These are phyloP conservation scores for Allolobophora icterica DNA, from an alignment of 2,888 invertebrate species.

Conservation along the genomic window DNA sequence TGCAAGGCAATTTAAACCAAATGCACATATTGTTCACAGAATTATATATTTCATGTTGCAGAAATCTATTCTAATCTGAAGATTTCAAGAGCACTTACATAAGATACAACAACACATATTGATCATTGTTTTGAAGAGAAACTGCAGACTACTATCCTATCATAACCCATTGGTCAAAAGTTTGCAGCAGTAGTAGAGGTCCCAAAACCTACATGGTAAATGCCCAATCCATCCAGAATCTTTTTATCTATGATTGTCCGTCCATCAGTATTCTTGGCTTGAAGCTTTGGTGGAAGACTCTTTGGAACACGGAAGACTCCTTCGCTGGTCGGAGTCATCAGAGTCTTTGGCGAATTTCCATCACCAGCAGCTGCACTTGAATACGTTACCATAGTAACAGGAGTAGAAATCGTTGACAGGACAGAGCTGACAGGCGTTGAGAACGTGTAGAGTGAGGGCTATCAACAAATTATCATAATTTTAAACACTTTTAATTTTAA, in stretches of 20 bases:
- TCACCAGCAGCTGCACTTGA: background rate
- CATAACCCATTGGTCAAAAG: background rate
- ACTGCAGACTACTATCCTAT: background rate
- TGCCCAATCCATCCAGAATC: constrained; percentile 19
- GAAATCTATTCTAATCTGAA: too few species aligned
- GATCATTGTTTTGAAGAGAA: background rate
- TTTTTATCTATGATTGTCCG: background rate
- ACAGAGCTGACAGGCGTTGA: background rate
- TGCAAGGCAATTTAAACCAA: background rate
- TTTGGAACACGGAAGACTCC: constrained; percentile 8
- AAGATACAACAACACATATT: background rate
- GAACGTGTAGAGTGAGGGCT: constrained; percentile 13
- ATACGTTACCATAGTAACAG: constrained; percentile 21
- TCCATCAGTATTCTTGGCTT: background rate
- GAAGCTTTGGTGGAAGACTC: constrained; percentile 14
- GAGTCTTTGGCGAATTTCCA: background rate
- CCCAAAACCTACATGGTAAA: background rate
- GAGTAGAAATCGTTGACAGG: background rate
- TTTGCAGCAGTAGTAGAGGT: too few species aligned
- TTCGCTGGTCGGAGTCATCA: background rate
- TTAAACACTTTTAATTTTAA: background rate
- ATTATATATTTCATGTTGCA: too few species aligned
- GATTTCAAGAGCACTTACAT: background rate
- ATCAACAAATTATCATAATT: constrained; percentile 4
- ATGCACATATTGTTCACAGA: background rate